Percentiles rank a stretch among this genome's conserved stretches.
These are phyloP conservation scores for Scaptodrosophila latifasciaeformis DNA, from an alignment of 2,888 invertebrate genomes.

Conservation along the genomic window DNA sequence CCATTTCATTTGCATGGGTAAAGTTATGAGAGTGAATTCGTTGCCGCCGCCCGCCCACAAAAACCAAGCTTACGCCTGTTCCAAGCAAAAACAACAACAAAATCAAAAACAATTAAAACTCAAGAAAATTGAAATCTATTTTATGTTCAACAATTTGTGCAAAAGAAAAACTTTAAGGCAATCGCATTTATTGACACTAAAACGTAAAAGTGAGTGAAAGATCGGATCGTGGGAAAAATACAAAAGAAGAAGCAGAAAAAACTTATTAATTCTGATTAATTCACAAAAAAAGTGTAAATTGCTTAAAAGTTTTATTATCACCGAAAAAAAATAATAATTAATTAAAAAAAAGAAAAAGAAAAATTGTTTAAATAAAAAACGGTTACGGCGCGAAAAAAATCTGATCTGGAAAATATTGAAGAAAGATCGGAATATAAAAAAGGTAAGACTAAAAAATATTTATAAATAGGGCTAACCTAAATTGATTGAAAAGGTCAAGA, in stretches of 20 bases:
- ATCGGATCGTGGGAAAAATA: constrained; percentile 1
- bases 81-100: constrained; percentile 44
- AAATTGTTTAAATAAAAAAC: constrained; percentile 2
- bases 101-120: constrained; percentile 65
- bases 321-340: no score
- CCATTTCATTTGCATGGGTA: constrained; percentile 61
- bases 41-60: constrained; percentile 43
- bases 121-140: constrained; percentile 70
- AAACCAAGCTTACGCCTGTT: constrained; percentile 48
- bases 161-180: constrained; percentile 69
- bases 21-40: constrained; percentile 71
- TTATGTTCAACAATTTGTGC: constrained; percentile 72
- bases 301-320: no score
- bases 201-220: constrained; percentile 37
- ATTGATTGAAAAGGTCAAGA: no score
- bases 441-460: no score
- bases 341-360: neutral
- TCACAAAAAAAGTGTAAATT: no score
- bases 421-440: no score
- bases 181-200: constrained; percentile 54
- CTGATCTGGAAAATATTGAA: no score
- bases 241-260: neutral
- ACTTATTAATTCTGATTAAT: no score
- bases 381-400: no score
- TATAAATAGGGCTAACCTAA: no score